Conservation (phyloP, 2,888 invertebrate species). For the Magallana nippona region DNA sequence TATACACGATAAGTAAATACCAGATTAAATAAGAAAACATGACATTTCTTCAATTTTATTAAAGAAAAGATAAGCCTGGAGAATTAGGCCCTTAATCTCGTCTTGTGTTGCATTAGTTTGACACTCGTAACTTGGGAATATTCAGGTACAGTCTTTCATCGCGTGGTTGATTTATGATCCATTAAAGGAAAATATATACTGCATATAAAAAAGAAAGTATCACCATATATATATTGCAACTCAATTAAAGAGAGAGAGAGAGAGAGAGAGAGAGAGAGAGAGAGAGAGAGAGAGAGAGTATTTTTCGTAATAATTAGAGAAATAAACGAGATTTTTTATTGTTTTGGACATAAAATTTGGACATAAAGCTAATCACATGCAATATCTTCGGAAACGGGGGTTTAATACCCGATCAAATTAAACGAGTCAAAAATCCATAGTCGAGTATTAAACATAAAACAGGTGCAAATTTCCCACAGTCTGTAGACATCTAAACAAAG, state of each 20-base stretch:
- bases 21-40: constrained; percentile 22
- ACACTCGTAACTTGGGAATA: constrained; percentile 13
- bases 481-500: too few relatives aligned
- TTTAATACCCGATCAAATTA: too few relatives aligned
- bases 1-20: constrained; percentile 12
- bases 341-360: neutral
- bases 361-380: too few relatives aligned
- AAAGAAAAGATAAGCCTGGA: constrained; percentile 18
- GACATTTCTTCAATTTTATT: constrained; percentile 33
- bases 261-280: neutral
- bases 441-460: too few relatives aligned
- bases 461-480: too few relatives aligned
- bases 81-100: constrained; percentile 19
- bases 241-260: too few relatives aligned
- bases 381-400: too few relatives aligned
- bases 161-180: constrained; percentile 3
- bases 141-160: neutral
- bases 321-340: neutral
- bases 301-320: neutral
- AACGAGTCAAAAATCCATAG: too few relatives aligned
- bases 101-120: neutral
- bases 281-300: neutral
- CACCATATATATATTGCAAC: neutral
- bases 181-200: neutral
- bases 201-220: neutral